Evolutionary conservation across 2,888 invertebrate genomes (phyloP).

Genomic region (Polydrusus pterygomalis): DNA sequence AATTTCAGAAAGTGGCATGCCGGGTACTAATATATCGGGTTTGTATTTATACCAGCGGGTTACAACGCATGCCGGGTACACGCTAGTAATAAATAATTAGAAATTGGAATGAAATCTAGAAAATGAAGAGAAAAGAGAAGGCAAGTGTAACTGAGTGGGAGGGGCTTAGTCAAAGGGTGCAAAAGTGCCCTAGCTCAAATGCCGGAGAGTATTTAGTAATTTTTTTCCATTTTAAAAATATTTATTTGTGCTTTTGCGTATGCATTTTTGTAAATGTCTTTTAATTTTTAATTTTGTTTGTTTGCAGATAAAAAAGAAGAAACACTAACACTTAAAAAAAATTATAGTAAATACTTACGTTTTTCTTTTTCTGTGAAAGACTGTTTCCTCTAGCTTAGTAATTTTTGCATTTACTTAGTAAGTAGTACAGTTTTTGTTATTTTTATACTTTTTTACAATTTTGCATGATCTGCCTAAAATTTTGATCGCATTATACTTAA

Average conservation of each 20-base stretch:
- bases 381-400: conserved; percentile 45
- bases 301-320: conserved; percentile 60
- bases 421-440: conserved; percentile 33
- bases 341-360: not conserved
- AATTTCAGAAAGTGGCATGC: no score
- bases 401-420: conserved; percentile 34
- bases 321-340: conserved; percentile 50
- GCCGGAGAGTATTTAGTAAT: no score
- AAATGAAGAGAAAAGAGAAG: no score
- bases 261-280: conserved; percentile 13
- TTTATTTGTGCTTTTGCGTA: conserved; percentile 6
- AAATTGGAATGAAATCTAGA: no score
- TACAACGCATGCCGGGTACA: no score
- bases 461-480: conserved; percentile 20
- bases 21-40: no score
- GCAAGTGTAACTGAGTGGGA: no score
- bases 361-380: conserved; percentile 46
- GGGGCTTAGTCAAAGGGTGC: no score
- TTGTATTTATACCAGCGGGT: no score
- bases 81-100: no score
- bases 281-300: conserved; percentile 42
- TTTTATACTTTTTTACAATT: conserved; percentile 27
- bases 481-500: not conserved
- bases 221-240: not conserved
- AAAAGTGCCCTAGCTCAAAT: no score